Conservation (phyloP, 2,888 invertebrate genomes). For the Hirtodrosophila histrioides region DNA sequence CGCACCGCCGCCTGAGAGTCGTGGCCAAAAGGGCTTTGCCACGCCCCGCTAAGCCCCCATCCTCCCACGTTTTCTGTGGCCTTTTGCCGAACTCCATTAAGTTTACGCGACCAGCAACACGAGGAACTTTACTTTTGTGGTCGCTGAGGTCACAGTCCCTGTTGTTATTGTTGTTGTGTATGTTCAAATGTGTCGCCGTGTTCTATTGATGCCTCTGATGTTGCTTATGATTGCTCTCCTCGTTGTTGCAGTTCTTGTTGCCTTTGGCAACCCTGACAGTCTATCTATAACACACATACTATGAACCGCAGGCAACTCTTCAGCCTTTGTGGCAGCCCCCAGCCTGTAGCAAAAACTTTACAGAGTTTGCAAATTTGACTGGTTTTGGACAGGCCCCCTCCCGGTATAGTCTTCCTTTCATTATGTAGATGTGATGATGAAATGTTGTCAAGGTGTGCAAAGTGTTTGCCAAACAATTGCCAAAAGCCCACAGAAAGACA, state of each 20-base stretch:
- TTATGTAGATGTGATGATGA: slow-evolving; percentile 39
- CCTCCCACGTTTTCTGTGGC: slow-evolving; percentile 27
- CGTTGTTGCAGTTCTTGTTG: slow-evolving; percentile 22
- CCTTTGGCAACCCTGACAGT: slow-evolving; percentile 46
- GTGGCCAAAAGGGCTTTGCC: slow-evolving; percentile 49
- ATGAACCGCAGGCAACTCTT: slow-evolving; percentile 36
- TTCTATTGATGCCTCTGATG: slow-evolving; percentile 50
- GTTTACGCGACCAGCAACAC: slow-evolving; percentile 73
- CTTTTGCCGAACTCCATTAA: slow-evolving; percentile 75
- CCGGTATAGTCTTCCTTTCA: slow-evolving; percentile 15
- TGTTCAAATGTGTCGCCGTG: slow-evolving; percentile 52
- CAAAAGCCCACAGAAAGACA: background rate
- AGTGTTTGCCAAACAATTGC: slow-evolving; percentile 19
- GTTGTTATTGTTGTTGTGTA: slow-evolving; percentile 33
- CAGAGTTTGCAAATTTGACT: slow-evolving; percentile 27
- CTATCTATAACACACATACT: slow-evolving; percentile 25
- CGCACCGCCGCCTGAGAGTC: slow-evolving; percentile 30
- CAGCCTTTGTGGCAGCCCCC: slow-evolving; percentile 32
- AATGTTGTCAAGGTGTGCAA: slow-evolving; percentile 40
- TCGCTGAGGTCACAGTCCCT: slow-evolving; percentile 43
- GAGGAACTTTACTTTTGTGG: slow-evolving; percentile 76
- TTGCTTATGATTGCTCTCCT: slow-evolving; percentile 20
- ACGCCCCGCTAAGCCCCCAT: background rate
- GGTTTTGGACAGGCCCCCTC: slow-evolving; percentile 1
- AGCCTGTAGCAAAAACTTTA: slow-evolving; percentile 26